Evolutionary conservation across 2,797 vertebrate genomes (phyloP).

Genomic region (Gila robusta): DNA sequence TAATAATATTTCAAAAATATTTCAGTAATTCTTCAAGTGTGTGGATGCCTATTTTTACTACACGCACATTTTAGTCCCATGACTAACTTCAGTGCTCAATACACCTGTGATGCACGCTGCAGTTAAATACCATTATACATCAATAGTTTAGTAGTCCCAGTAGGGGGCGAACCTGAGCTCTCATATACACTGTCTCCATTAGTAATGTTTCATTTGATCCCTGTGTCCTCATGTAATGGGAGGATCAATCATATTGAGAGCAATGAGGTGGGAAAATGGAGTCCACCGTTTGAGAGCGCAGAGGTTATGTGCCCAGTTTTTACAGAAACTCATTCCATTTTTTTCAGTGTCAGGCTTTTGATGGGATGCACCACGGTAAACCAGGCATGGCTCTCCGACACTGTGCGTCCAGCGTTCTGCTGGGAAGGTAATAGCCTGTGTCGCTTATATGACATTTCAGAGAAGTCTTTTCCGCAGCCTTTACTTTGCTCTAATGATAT

Average conservation of each 20-base stretch:
- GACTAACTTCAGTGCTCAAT: background rate
- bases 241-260: conserved; percentile 50
- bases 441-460: conserved; percentile 23
- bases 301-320: conserved; percentile 39
- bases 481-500: conserved; percentile 21
- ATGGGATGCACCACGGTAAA: conserved; percentile 30
- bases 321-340: conserved; percentile 45
- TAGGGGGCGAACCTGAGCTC: background rate
- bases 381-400: conserved; percentile 25
- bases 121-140: conserved; percentile 5
- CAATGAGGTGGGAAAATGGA: conserved; percentile 47
- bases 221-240: conserved; percentile 33
- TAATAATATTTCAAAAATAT: conserved; percentile 1
- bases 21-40: no score
- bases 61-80: background rate
- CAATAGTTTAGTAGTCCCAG: conserved; percentile 11
- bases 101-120: background rate
- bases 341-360: conserved; percentile 24
- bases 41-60: background rate
- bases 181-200: conserved; percentile 36
- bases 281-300: conserved; percentile 26
- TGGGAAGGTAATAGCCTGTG: conserved; percentile 39
- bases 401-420: conserved; percentile 17
- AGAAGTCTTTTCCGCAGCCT: conserved; percentile 25
- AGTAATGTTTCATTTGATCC: conserved; percentile 53